phyloP scores from a whole-genome alignment of 2,797 vertebrate genomes.

The Telmatherina bonti region DNA sequence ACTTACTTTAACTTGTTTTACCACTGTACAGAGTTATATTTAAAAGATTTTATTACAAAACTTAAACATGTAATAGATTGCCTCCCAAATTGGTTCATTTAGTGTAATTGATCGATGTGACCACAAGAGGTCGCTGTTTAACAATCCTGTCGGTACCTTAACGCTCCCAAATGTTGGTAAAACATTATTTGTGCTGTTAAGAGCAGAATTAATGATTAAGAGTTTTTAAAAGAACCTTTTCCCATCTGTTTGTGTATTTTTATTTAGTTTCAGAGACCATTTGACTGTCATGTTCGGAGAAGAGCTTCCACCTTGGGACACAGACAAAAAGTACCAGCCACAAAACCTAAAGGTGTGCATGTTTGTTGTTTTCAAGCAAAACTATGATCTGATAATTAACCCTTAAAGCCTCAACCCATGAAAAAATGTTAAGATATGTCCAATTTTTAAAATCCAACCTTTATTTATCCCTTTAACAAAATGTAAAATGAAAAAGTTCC shows the following conservation, averaged over 20 bases:
- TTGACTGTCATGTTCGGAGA: constrained; percentile 92
- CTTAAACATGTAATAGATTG: not conserved
- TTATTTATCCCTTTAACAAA: no score
- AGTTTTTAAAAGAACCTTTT: rapidly evolving
- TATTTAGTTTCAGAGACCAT: constrained; percentile 90
- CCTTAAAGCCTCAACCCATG: no score
- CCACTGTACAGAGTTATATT: not conserved
- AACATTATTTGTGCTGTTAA: not conserved
- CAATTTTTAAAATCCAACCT: no score
- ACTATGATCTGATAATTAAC: not conserved
- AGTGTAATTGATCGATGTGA: not conserved
- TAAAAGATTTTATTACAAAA: not conserved
- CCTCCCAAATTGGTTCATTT: not conserved
- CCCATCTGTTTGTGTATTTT: not conserved
- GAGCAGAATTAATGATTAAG: not conserved
- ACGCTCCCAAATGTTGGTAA: not conserved
- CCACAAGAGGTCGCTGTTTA: not conserved
- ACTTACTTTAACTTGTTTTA: not conserved
- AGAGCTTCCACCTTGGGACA: constrained; percentile 91
- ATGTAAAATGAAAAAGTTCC: no score
- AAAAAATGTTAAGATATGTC: no score
- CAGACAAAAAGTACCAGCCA: constrained; percentile 89
- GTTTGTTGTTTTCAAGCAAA: not conserved
- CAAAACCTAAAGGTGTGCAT: constrained; percentile 88
- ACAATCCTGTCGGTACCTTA: no score